phyloP scores from a whole-genome alignment of 2,113 vertebrate genomes.

The Pelmatolapia mariae region DNA sequence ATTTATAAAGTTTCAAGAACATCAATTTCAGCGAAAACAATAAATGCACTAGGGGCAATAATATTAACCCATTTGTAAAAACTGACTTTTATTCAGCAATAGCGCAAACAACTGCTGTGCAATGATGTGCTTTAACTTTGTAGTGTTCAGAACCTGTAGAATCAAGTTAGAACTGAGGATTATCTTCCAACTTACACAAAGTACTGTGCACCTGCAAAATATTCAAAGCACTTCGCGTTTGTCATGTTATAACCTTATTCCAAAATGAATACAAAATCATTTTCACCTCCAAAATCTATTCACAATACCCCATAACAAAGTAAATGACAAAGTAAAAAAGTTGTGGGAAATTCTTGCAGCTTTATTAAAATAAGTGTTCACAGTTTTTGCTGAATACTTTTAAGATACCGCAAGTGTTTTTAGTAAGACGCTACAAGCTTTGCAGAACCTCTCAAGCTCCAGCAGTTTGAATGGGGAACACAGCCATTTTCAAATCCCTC shows the following conservation, averaged over 20 bases:
- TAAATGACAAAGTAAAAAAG: not conserved
- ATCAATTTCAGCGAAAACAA: not conserved
- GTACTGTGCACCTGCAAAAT: not conserved
- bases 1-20: not conserved
- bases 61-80: not conserved
- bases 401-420: not conserved
- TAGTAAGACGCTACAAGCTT: not conserved
- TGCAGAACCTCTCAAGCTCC: not conserved
- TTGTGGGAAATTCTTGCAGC: not conserved
- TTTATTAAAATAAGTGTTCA: not conserved
- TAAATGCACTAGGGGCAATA: not conserved
- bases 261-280: not conserved
- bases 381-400: not conserved
- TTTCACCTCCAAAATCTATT: not conserved
- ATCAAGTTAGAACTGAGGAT: not conserved
- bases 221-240: rapidly evolving
- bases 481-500: not conserved
- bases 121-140: not conserved
- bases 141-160: not conserved
- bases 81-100: not conserved
- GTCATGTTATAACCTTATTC: not conserved
- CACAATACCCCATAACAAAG: not conserved
- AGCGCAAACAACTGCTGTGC: not conserved
- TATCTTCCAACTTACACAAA: not conserved
- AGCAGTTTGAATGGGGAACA: not conserved